A percentile compares a stretch with the other conserved stretches of the same genome.
Evolutionary conservation across 2,888 invertebrate species (phyloP).

Genomic region (Tinea pellionella): DNA sequence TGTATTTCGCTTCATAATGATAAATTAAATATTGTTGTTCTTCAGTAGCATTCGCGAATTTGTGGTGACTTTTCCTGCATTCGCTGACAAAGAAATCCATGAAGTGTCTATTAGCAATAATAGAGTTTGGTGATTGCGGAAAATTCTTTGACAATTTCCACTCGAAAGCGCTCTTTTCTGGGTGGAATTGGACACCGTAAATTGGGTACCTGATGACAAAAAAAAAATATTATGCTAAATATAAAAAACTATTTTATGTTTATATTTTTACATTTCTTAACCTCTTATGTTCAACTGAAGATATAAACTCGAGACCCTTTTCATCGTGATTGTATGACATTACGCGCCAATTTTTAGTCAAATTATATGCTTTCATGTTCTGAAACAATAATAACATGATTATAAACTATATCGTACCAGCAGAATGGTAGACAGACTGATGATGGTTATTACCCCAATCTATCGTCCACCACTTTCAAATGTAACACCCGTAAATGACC

Average conservation of each 20-base stretch:
- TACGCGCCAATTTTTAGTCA: slow-evolving; percentile 75
- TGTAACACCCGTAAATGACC: no score
- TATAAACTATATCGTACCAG: no score
- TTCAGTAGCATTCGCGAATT: slow-evolving; percentile 63
- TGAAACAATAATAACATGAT: slow-evolving; percentile 24
- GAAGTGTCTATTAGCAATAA: slow-evolving; percentile 78
- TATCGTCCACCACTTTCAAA: no score
- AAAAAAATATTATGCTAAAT: neutral
- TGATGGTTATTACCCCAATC: no score
- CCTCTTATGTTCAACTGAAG: slow-evolving; percentile 77
- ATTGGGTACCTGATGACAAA: slow-evolving; percentile 74
- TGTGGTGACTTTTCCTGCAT: slow-evolving; percentile 74
- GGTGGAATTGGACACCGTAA: slow-evolving; percentile 91
- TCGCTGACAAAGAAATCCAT: slow-evolving; percentile 85
- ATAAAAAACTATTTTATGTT: no score
- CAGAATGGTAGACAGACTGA: no score
- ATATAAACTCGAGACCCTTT: slow-evolving; percentile 76
- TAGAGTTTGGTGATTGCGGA: slow-evolving; percentile 74
- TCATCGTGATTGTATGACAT: slow-evolving; percentile 78
- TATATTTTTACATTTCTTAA: slow-evolving; percentile 22
- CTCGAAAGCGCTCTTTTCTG: slow-evolving; percentile 88
- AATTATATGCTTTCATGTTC: slow-evolving; percentile 50
- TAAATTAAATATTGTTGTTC: slow-evolving; percentile 75
- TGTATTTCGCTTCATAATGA: slow-evolving; percentile 74
- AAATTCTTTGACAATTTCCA: slow-evolving; percentile 72